Evolutionary conservation across 2,113 vertebrate genomes (phyloP), one percentile per base, ranked within the genome.

Genomic region (Semnornis frantzii): DNA sequence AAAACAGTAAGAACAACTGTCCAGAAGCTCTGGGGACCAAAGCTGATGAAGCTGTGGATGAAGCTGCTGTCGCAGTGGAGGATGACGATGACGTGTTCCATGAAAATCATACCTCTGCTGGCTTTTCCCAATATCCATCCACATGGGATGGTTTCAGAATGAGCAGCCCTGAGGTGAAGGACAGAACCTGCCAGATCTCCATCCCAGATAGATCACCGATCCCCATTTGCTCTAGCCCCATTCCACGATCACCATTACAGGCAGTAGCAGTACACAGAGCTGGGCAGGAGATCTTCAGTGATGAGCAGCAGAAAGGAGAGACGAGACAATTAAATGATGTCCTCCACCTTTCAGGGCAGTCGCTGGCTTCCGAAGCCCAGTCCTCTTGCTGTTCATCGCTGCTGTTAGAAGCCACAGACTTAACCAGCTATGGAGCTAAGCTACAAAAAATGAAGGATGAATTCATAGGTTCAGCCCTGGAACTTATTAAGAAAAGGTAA

Each of bases 401-500:
- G 55, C 97, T 99, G 30, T 96, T 98, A 97, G 98, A 99, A 92
- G 97, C 98, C 71, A 98, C 98, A 20, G 98, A 99, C 84, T 97
- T 99, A 68, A 98, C 98, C 73, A 98, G 97, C 93, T 99, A 99
- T 30, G 98, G 98, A 87, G 98, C 98, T 93, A 98, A 98, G 89
- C 98, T 99, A 79, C 98, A 98, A 79, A 98, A 98, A 97, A 99
- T 99, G 98, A 99, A 98, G 97, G 98, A 98, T 31, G 98, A 98
- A 79, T 98, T 99, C 92, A 98, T 99, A 78, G 98, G 98, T 72
- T 98, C 98, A 4, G 98, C 98, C 16, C 95, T 99, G 96, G 98
- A 98, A 94, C 98, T 99, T 90, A 98, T 99, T 97, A 99, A 98
- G 95, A 99, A 99, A 97, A 99, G 98, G 98, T 99, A 90, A 97